phyloP scores from a whole-genome alignment of 2,797 vertebrate genomes.

The Gallinago solitaria region DNA sequence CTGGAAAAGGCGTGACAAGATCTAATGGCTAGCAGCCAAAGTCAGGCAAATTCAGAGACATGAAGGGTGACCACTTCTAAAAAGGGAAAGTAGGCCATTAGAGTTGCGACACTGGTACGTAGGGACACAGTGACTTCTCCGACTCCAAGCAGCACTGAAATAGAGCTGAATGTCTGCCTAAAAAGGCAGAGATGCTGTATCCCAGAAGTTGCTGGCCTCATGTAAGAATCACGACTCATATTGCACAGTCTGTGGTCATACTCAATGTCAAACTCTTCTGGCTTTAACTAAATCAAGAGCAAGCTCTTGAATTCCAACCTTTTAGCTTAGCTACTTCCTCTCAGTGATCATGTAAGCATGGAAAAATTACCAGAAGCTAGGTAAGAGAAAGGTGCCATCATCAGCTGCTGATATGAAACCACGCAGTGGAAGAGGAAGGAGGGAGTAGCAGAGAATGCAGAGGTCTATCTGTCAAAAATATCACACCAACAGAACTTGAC shows the following conservation, averaged over 20 bases:
- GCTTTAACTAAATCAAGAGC: neutral
- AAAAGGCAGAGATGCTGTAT: slow-evolving; percentile 8
- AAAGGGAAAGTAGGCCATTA: slow-evolving; percentile 6
- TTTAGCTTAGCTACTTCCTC: neutral
- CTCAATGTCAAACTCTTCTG: neutral
- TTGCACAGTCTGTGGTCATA: neutral
- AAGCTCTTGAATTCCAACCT: neutral
- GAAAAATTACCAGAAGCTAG: neutral
- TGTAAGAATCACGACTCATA: neutral
- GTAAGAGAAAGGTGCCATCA: neutral
- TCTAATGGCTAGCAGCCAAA: slow-evolving; percentile 1
- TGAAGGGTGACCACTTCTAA: neutral
- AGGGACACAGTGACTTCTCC: neutral
- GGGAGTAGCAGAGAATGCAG: neutral
- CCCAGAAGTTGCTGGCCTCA: neutral
- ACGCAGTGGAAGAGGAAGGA: neutral
- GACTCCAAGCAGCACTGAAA: neutral
- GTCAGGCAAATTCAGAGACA: neutral
- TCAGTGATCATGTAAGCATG: neutral
- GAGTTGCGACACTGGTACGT: fast-evolving
- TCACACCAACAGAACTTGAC: neutral
- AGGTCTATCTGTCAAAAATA: neutral
- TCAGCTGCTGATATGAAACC: neutral
- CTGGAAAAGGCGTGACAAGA: neutral
- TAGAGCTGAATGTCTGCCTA: neutral